Conservation (phyloP, 1,140 invertebrate species). For the Drosophila chauvacae region DNA sequence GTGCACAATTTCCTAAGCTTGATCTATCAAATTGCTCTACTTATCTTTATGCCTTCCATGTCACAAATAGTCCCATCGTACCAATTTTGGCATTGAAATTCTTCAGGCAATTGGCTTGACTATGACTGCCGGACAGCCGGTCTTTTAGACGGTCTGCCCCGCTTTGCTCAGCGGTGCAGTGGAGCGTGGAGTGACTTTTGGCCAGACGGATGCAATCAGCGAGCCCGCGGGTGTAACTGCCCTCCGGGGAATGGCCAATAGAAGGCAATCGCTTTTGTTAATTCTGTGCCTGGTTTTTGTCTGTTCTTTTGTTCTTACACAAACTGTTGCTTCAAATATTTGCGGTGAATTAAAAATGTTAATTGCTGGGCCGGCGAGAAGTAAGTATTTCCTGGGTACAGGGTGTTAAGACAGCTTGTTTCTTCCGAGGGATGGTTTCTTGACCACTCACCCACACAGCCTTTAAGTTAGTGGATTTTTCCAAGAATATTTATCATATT, state of each 20-base stretch:
- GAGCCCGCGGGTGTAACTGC: constrained; percentile 39
- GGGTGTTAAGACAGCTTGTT: constrained; percentile 14
- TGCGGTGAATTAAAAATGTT: constrained; percentile 62
- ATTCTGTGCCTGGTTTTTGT: constrained; percentile 22
- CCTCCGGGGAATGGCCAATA: constrained; percentile 35
- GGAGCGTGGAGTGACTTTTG: constrained; percentile 58
- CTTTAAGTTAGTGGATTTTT: neutral
- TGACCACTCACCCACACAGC: no score
- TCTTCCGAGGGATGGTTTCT: no score
- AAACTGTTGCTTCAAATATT: constrained; percentile 77
- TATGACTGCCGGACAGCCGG: constrained; percentile 11
- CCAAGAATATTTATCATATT: no score
- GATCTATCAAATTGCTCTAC: no score
- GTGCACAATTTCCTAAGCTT: neutral
- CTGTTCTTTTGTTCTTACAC: constrained; percentile 67
- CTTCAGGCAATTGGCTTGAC: constrained; percentile 25
- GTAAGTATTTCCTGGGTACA: constrained; percentile 33
- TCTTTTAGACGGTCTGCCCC: constrained; percentile 44
- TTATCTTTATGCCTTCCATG: no score
- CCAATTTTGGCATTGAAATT: constrained; percentile 64
- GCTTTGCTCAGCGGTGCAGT: constrained; percentile 62
- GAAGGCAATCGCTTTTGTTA: constrained; percentile 37
- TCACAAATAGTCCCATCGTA: constrained; percentile 11
- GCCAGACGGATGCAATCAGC: constrained; percentile 59
- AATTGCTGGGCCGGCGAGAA: constrained; percentile 56